Conservation (phyloP, 1,140 invertebrate genomes). For the Teleogryllus occipitalis region DNA sequence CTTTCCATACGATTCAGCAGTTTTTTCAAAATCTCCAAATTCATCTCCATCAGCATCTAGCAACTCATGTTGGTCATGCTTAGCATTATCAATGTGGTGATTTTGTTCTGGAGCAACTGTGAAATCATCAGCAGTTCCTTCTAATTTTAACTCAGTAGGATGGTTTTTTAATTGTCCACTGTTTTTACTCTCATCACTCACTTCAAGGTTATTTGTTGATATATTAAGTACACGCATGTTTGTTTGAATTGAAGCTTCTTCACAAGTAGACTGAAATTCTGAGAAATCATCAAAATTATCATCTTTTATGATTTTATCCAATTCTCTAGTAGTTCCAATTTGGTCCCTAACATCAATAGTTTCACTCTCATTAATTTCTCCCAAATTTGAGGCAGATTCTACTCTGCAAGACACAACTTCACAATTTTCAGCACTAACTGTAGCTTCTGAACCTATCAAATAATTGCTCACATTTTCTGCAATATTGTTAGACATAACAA, state of each 20-base stretch:
- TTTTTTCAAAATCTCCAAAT: background rate
- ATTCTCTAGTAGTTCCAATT: background rate
- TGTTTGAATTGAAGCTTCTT: background rate
- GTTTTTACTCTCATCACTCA: background rate
- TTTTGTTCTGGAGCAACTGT: background rate
- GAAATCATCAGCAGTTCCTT: background rate
- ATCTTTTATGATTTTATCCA: background rate
- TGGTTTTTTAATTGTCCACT: background rate
- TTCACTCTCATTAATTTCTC: background rate
- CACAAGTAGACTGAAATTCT: background rate
- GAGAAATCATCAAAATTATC: conserved; percentile 12
- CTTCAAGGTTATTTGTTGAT: background rate
- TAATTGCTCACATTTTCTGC: background rate
- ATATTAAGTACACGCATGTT: background rate
- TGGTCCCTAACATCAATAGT: background rate
- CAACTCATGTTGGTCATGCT: no score
- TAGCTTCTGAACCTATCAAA: background rate
- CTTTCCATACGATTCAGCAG: background rate
- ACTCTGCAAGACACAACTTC: background rate
- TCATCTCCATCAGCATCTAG: background rate
- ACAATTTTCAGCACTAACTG: background rate
- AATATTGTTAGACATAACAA: background rate
- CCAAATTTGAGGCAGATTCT: background rate
- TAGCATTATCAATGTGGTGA: no score
- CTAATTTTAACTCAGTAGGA: background rate